These are phyloP conservation scores for Drosophila kohkoa DNA, from an alignment of 1,140 invertebrate genomes.

Conservation along the genomic window DNA sequence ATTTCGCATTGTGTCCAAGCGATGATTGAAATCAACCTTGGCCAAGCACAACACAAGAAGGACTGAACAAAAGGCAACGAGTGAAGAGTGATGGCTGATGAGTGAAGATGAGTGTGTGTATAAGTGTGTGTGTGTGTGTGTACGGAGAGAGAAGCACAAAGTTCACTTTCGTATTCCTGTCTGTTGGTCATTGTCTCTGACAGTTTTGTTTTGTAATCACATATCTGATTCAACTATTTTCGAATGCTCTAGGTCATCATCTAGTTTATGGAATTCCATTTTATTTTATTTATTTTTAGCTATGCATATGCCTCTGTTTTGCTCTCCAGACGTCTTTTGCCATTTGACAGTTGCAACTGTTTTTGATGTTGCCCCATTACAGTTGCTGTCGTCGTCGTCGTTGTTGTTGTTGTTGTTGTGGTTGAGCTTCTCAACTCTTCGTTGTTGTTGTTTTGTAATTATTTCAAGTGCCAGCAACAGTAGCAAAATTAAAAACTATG, in stretches of 20 bases:
- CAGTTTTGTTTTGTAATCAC: neutral
- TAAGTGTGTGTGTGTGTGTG: too few relatives aligned
- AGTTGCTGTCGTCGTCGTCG: neutral
- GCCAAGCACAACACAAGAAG: neutral
- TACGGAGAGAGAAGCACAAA: too few relatives aligned
- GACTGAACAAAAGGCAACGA: neutral
- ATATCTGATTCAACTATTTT: slow-evolving; percentile 5
- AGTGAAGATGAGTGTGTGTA: neutral
- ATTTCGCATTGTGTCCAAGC: slow-evolving; percentile 30
- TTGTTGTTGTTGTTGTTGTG: slow-evolving; percentile 5
- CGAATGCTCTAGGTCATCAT: neutral
- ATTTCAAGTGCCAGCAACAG: slow-evolving; percentile 64
- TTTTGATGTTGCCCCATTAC: slow-evolving; percentile 9
- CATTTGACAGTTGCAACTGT: slow-evolving; percentile 17
- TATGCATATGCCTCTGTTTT: neutral
- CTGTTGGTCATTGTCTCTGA: slow-evolving; percentile 11
- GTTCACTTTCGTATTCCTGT: slow-evolving; percentile 3
- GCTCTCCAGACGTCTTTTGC: neutral
- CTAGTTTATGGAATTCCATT: too few relatives aligned
- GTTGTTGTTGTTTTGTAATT: slow-evolving; percentile 58
- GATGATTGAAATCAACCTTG: slow-evolving; percentile 44
- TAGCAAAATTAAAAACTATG: slow-evolving; percentile 42
- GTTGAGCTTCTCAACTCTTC: neutral
- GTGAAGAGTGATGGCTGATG: neutral
- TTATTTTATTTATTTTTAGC: neutral